Conservation (phyloP, 2,888 invertebrate species). For the Melanchra persicariae region DNA sequence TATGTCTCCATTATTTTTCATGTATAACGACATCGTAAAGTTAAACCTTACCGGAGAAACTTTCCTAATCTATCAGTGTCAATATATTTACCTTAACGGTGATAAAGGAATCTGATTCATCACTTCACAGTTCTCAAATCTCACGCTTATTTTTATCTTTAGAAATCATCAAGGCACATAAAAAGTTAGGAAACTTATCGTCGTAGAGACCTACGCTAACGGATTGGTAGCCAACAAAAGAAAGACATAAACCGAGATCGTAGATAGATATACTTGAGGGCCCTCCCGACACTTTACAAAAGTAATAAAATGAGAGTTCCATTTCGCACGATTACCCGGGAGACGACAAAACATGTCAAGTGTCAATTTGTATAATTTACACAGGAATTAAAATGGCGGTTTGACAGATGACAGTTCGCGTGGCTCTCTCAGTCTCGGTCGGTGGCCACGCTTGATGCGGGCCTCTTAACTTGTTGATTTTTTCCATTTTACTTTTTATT, state of each 20-base stretch:
- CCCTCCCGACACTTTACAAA: constrained; percentile 73
- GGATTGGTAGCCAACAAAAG: constrained; percentile 61
- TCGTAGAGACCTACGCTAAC: constrained; percentile 24
- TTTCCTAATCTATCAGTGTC: constrained; percentile 60
- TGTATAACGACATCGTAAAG: constrained; percentile 83
- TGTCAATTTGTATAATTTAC: constrained; percentile 89
- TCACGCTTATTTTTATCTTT: constrained; percentile 26
- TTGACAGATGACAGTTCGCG: constrained; percentile 86
- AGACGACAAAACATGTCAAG: constrained; percentile 89
- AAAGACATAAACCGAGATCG: constrained; percentile 51
- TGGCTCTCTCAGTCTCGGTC: constrained; percentile 61
- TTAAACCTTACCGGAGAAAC: constrained; percentile 75
- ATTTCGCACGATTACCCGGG: constrained; percentile 86
- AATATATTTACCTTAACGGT: constrained; percentile 32
- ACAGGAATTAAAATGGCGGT: constrained; percentile 85
- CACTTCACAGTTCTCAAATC: constrained; percentile 3
- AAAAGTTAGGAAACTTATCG: constrained; percentile 27
- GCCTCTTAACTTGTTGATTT: constrained; percentile 69
- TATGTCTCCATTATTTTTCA: constrained; percentile 89
- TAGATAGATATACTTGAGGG: constrained; percentile 62
- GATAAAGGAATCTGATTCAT: constrained; percentile 7
- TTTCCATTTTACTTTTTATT: constrained; percentile 68
- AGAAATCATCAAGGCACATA: constrained; percentile 21
- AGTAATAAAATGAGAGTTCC: constrained; percentile 83
- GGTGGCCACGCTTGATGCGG: constrained; percentile 64